phyloP scores from a whole-genome alignment of 2,888 invertebrate species.

The Steinernema hermaphroditum region DNA sequence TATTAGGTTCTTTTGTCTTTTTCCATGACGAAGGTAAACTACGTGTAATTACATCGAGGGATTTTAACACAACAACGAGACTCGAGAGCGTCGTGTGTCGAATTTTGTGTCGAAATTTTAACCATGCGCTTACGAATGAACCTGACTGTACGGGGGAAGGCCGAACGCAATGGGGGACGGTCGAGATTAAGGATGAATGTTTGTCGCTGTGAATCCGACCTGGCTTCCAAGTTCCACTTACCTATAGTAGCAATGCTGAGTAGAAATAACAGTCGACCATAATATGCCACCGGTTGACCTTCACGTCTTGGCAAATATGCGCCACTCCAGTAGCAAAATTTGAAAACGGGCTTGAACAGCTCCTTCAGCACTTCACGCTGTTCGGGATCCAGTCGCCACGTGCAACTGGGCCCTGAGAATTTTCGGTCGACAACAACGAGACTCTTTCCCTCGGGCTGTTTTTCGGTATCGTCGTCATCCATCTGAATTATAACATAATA shows the following conservation, averaged over 20 bases:
- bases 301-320: neutral
- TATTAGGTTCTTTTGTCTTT: no score
- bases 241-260: neutral
- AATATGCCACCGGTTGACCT: neutral
- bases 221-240: no score
- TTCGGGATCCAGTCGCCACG: neutral
- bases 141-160: no score
- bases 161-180: no score
- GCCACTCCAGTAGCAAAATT: neutral
- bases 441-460: neutral
- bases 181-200: no score
- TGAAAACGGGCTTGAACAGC: neutral
- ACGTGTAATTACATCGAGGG: no score
- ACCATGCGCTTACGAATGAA: no score
- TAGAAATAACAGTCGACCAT: neutral
- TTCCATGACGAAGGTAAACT: no score
- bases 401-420: neutral
- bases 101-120: no score
- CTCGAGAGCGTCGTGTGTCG: no score
- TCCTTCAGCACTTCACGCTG: constrained; percentile 1
- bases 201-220: no score
- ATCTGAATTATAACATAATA: constrained; percentile 5
- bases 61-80: no score
- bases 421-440: neutral
- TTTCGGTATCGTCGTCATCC: neutral